Evolutionary conservation across 2,797 vertebrate species (phyloP).

Genomic region (Poeciliopsis paucimaculata): DNA sequence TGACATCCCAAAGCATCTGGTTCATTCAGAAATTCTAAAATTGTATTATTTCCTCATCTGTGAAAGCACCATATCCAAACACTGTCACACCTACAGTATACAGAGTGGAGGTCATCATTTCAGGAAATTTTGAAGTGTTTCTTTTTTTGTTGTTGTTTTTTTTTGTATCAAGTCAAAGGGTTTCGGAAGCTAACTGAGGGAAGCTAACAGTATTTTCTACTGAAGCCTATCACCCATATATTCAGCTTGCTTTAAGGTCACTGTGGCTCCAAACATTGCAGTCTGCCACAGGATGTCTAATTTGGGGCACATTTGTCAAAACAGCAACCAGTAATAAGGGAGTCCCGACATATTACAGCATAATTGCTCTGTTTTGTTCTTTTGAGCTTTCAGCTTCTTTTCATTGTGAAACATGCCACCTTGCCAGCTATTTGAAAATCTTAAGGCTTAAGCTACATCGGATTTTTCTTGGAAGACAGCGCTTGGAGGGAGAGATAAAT

Average conservation of each 20-base stretch:
- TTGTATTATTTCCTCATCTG: background rate
- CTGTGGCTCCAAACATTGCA: background rate
- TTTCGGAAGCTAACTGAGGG: background rate
- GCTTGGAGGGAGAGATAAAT: background rate
- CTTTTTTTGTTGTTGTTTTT: too few relatives aligned
- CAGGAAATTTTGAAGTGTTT: too few relatives aligned
- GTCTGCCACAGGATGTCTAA: background rate
- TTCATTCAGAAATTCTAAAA: background rate
- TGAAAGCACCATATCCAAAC: background rate
- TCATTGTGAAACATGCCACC: background rate
- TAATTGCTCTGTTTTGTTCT: slow-evolving; percentile 4
- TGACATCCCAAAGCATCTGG: background rate
- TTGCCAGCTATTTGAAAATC: background rate
- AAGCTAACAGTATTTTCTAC: background rate
- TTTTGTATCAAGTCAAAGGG: background rate
- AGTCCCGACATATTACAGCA: background rate
- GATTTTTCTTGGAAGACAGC: background rate
- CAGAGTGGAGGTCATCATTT: too few relatives aligned
- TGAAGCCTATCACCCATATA: background rate
- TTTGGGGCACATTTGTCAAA: background rate
- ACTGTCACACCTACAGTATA: background rate
- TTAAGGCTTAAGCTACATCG: background rate
- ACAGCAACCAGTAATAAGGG: background rate
- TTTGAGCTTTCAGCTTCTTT: background rate
- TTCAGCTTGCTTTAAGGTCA: background rate